Conservation (phyloP, 2,113 vertebrate genomes). For the Calypte anna region DNA sequence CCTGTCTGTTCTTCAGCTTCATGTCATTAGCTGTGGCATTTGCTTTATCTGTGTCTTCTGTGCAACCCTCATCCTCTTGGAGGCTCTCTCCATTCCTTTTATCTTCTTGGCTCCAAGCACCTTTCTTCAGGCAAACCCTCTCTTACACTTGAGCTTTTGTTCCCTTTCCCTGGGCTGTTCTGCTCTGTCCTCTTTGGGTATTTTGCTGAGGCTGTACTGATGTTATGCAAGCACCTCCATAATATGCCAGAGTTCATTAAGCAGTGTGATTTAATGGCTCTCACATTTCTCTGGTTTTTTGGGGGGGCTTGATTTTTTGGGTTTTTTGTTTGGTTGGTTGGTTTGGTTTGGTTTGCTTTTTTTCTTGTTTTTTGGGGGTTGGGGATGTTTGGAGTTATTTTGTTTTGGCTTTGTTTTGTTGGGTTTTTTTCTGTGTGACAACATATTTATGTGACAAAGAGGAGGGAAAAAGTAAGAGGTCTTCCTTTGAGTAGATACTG, state of each 20-base stretch:
- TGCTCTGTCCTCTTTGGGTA: background rate
- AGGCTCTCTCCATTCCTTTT: background rate
- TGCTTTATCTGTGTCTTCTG: background rate
- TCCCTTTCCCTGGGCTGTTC: background rate
- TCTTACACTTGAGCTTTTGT: background rate
- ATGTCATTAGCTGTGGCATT: background rate
- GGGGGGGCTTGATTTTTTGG: too few relatives aligned
- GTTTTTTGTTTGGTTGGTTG: too few relatives aligned
- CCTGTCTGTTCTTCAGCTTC: background rate
- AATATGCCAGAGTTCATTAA: background rate
- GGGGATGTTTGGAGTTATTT: too few relatives aligned
- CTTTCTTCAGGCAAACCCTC: background rate
- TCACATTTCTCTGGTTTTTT: background rate
- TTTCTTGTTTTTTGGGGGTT: too few relatives aligned
- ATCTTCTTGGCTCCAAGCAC: background rate
- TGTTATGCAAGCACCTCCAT: background rate
- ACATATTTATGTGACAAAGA: background rate
- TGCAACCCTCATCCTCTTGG: background rate
- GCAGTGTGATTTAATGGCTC: background rate
- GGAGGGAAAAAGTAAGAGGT: background rate
- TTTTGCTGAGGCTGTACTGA: background rate
- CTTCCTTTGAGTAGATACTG: background rate
- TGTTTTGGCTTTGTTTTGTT: too few relatives aligned
- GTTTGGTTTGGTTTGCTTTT: too few relatives aligned
- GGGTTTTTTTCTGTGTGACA: background rate